Evolutionary conservation across 1,140 invertebrate genomes (phyloP), one percentile per base, ranked within the genome.

Genomic region (Nymphalis io): DNA sequence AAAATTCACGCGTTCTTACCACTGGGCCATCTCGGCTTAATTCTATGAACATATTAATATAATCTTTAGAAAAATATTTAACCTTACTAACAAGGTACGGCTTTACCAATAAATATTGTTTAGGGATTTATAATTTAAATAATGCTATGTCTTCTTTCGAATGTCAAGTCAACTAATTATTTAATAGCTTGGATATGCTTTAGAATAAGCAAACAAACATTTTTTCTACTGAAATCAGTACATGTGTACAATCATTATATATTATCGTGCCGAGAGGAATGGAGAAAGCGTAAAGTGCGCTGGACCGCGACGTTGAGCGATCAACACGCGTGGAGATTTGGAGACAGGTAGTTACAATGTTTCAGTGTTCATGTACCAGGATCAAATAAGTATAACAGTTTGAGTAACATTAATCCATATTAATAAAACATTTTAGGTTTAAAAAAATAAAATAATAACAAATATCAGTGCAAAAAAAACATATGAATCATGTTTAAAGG

Each of bases 301-400:
- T 63, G 64, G 68, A 70, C 60, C 68, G 60, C 53, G 60, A 60
- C 53, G 38, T 27, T 20, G 16, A 61, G 62, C 39, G 40, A 60
- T 44, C 46, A 60, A 57, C 48, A 53, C 62, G 46, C 33, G 18
- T 40, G 46, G 46, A 51, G 46, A 51, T 51, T 27, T 27, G 23
- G 51, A 55, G 51, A 55, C 51, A 55, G 46, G 46, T 53, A 53
- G 48, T 55, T 55, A 15, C 21, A 55, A 33, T 55, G 20, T 55
- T 55, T 18, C 12, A 10, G 51, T 33, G 40, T 55, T 55, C 3
- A n/a, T 23, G 23, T 55, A 55, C 51, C 51, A 55, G 20, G 51
- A 55, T 55, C 20, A 55, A 6, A 55, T 55, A 21, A 55, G 13
- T 15, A 6, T 23, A 0, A 3, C 4, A 13, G 10, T 33, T 33